phyloP scores from a whole-genome alignment of 1,140 invertebrate genomes.

The Acromyrmex charruanus region DNA sequence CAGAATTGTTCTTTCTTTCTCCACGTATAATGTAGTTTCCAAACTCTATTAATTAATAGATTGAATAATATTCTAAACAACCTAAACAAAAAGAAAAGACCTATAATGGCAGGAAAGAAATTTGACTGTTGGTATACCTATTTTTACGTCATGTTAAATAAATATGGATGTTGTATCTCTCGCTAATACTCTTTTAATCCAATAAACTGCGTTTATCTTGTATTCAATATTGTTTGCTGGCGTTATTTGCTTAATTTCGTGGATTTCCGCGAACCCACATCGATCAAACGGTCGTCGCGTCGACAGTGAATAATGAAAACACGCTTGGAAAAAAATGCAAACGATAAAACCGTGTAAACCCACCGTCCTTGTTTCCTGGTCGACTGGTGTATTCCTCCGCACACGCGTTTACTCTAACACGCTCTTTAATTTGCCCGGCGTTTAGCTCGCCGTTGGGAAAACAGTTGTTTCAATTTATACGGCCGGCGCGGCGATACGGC shows the following conservation, averaged over 20 bases:
- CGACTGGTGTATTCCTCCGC: background rate
- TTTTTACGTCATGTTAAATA: background rate
- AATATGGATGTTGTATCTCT: background rate
- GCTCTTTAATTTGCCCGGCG: slow-evolving; percentile 68
- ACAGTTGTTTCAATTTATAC: slow-evolving; percentile 67
- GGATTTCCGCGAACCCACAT: slow-evolving; percentile 11
- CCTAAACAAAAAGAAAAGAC: background rate
- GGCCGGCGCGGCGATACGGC: slow-evolving; percentile 27
- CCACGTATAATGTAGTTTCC: background rate
- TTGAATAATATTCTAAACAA: background rate
- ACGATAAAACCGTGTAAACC: slow-evolving; percentile 52
- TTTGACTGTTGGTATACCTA: background rate
- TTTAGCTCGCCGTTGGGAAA: slow-evolving; percentile 62
- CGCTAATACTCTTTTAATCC: background rate
- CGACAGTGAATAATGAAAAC: slow-evolving; percentile 59
- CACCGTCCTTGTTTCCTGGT: slow-evolving; percentile 21
- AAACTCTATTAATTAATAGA: background rate
- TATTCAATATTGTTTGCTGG: slow-evolving; percentile 25
- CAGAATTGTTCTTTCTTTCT: no score
- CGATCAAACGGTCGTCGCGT: slow-evolving; percentile 36
- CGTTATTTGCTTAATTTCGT: slow-evolving; percentile 34
- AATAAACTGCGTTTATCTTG: slow-evolving; percentile 33
- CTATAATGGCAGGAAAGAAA: background rate
- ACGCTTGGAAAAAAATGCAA: slow-evolving; percentile 48
- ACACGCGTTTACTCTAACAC: slow-evolving; percentile 47